Conservation (phyloP, 1,140 invertebrate species). For the Scaptomyza pallida region DNA sequence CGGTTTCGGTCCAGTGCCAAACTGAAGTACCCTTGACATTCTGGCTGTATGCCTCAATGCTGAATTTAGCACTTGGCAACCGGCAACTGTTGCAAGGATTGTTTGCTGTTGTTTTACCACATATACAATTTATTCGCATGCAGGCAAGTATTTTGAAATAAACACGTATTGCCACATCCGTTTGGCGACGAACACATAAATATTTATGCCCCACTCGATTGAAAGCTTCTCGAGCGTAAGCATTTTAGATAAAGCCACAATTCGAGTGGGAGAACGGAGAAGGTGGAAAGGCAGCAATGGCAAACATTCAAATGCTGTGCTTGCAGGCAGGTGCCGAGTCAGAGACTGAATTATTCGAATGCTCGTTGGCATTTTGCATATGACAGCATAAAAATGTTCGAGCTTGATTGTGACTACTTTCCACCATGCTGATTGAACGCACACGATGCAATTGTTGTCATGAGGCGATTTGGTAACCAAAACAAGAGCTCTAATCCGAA, state of each 20-base stretch:
- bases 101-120: conserved; percentile 23
- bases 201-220: conserved; percentile 77
- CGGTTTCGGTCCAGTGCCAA: conserved; percentile 41
- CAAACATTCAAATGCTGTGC: conserved; percentile 9
- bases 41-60: conserved; percentile 39
- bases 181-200: conserved; percentile 56
- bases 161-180: conserved; percentile 48
- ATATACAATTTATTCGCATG: conserved; percentile 1
- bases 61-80: conserved; percentile 63
- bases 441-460: conserved; percentile 42
- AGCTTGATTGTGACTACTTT: conserved; percentile 62
- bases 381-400: conserved; percentile 70
- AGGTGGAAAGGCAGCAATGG: neutral
- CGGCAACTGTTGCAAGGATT: conserved; percentile 60
- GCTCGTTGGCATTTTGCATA: conserved; percentile 66
- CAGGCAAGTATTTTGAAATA: conserved; percentile 12
- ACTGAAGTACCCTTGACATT: conserved; percentile 70
- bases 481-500: conserved; percentile 74
- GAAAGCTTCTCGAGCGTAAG: conserved; percentile 81
- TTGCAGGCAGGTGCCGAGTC: conserved; percentile 29
- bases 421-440: conserved; percentile 65
- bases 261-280: neutral
- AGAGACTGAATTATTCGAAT: conserved; percentile 25
- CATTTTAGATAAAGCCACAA: conserved; percentile 80
- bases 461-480: conserved; percentile 74